phyloP scores from a whole-genome alignment of 2,888 invertebrate genomes.

The Gymnocheta viridis region DNA sequence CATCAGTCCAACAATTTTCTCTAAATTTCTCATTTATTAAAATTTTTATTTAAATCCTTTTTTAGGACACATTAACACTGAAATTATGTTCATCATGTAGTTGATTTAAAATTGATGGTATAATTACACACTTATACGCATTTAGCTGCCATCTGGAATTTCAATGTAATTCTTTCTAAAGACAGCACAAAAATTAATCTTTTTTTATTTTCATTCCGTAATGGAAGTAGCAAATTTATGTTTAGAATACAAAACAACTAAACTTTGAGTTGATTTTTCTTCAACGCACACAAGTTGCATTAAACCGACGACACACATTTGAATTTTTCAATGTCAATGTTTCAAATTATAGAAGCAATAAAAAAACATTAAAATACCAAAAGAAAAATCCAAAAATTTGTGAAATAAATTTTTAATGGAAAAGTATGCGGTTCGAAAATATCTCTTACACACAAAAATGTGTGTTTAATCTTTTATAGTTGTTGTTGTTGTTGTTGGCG shows the following conservation, averaged over 20 bases:
- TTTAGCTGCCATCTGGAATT: too few relatives aligned
- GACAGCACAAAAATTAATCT: not conserved
- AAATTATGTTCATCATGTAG: too few relatives aligned
- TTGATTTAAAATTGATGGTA: too few relatives aligned
- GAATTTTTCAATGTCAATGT: conserved; percentile 67
- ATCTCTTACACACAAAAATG: not conserved
- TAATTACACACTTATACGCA: too few relatives aligned
- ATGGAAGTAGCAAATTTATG: not conserved
- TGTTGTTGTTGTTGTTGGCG: not conserved
- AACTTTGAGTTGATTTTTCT: not conserved
- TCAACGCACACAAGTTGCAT: not conserved
- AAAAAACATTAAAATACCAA: conserved; percentile 22
- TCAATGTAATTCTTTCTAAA: too few relatives aligned
- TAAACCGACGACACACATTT: not conserved
- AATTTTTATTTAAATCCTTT: too few relatives aligned
- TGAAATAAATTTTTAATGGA: not conserved
- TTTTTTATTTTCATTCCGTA: not conserved
- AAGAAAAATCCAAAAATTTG: not conserved
- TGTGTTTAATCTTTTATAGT: not conserved
- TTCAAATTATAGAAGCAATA: conserved; percentile 35
- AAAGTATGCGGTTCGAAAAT: not conserved
- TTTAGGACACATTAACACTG: too few relatives aligned
- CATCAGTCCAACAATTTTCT: too few relatives aligned
- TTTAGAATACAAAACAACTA: conserved; percentile 20
- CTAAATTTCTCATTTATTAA: too few relatives aligned